These are phyloP conservation scores for Micromussa lordhowensis DNA, from an alignment of 92 coral and sea anemone species.

Conservation along the genomic window DNA sequence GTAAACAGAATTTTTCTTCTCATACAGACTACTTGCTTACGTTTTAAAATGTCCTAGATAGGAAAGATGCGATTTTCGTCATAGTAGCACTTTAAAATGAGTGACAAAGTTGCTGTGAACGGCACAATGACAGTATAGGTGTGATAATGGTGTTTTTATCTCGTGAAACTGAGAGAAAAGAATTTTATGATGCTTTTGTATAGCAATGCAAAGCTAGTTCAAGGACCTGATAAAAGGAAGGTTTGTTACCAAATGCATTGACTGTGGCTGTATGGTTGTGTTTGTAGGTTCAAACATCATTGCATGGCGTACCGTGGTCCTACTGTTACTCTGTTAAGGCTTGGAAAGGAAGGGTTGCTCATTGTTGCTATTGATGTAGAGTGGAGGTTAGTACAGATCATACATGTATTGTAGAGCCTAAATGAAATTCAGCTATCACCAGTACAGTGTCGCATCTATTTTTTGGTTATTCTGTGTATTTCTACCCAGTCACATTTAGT, in stretches of 20 bases:
- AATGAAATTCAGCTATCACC: no score
- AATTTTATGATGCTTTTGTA: no score
- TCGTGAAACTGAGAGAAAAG: not conserved
- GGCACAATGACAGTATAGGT: not conserved
- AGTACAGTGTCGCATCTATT: no score
- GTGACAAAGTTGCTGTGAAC: not conserved
- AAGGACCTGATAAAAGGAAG: no score
- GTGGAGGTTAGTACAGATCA: constrained; percentile 60
- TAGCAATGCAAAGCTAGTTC: no score
- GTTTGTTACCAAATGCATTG: not conserved
- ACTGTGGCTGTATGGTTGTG: not conserved
- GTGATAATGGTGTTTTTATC: not conserved
- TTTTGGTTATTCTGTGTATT: not conserved
- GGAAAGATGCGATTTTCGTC: no score
- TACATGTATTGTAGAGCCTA: no score
- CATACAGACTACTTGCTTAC: no score
- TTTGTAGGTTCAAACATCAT: constrained; percentile 90
- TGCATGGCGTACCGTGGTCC: constrained; percentile 82
- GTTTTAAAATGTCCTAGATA: no score
- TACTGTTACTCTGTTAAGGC: constrained; percentile 62
- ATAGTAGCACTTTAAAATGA: no score
- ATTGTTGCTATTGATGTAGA: constrained; percentile 71
- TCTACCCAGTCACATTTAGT: not conserved
- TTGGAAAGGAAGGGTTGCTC: constrained; percentile 53
- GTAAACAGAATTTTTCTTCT: no score